A percentile compares a stretch with the other conserved stretches of the same genome.
Conservation (phyloP, 2,888 invertebrate species). For the Ephialtes manifestator region DNA sequence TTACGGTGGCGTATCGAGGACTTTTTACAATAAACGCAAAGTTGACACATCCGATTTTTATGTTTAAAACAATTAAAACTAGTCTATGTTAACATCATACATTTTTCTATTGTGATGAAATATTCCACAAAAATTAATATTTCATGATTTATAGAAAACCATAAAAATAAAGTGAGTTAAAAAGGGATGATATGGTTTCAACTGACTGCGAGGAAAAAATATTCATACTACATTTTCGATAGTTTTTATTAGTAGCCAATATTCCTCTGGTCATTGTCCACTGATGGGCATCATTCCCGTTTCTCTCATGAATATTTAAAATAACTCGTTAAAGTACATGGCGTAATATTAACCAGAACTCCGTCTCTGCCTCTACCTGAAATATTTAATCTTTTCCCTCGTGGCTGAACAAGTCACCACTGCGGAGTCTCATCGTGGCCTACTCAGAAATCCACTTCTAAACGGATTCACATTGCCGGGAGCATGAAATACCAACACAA, state of each 20-base stretch:
- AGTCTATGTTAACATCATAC: too few relatives aligned
- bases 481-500: constrained; percentile 6
- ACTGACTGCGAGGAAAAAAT: too few relatives aligned
- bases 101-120: too few relatives aligned
- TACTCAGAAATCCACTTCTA: constrained; percentile 21
- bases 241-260: neutral
- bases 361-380: constrained; percentile 7
- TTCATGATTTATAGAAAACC: too few relatives aligned
- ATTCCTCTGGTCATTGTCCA: neutral
- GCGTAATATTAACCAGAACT: neutral
- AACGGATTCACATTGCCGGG: constrained; percentile 1
- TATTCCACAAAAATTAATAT: too few relatives aligned
- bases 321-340: neutral
- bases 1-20: neutral
- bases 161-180: too few relatives aligned
- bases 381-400: constrained; percentile 35
- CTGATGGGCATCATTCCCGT: neutral
- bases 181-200: too few relatives aligned
- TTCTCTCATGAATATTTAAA: neutral
- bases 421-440: constrained; percentile 11
- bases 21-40: neutral
- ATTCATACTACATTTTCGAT: too few relatives aligned
- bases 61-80: too few relatives aligned
- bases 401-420: constrained; percentile 1
- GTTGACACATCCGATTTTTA: too few relatives aligned